phyloP scores from a whole-genome alignment of 1,140 invertebrate species.

The Polyergus mexicanus region DNA sequence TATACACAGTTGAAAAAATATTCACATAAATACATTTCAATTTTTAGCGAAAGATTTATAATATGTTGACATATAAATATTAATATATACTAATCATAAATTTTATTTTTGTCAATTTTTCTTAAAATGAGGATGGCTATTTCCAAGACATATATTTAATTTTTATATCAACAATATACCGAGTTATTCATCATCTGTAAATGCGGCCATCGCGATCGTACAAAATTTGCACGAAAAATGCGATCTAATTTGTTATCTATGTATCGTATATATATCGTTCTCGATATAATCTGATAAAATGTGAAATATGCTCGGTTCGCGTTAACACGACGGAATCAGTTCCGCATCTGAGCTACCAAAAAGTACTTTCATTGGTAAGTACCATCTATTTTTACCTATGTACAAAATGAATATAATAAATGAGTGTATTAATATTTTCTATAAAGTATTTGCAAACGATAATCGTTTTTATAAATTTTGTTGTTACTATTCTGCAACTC shows the following conservation, averaged over 20 bases:
- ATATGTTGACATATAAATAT: not conserved
- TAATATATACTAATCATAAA: not conserved
- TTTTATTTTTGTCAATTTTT: slow-evolving; percentile 9
- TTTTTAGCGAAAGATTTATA: not conserved
- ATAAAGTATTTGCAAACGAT: not conserved
- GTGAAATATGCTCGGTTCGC: not conserved
- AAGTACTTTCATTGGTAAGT: slow-evolving; percentile 72
- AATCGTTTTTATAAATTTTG: slow-evolving; percentile 10
- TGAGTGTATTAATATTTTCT: not conserved
- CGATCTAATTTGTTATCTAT: slow-evolving; percentile 12
- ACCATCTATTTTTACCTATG: slow-evolving; percentile 56
- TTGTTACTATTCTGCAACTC: not conserved
- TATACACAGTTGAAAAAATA: not conserved
- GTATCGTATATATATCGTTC: not conserved
- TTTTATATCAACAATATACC: not conserved
- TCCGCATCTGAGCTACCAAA: slow-evolving; percentile 54
- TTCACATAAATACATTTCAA: not conserved
- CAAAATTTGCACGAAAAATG: slow-evolving; percentile 4
- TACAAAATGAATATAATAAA: slow-evolving; percentile 46
- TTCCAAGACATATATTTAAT: not conserved
- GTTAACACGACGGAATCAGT: slow-evolving; percentile 28
- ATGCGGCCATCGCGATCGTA: slow-evolving; percentile 3
- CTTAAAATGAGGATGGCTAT: not conserved
- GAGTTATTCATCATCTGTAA: slow-evolving; percentile 2
- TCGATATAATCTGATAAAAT: not conserved